phyloP scores from a whole-genome alignment of 2,888 invertebrate genomes.

The Rhamphomyia laevipes region DNA sequence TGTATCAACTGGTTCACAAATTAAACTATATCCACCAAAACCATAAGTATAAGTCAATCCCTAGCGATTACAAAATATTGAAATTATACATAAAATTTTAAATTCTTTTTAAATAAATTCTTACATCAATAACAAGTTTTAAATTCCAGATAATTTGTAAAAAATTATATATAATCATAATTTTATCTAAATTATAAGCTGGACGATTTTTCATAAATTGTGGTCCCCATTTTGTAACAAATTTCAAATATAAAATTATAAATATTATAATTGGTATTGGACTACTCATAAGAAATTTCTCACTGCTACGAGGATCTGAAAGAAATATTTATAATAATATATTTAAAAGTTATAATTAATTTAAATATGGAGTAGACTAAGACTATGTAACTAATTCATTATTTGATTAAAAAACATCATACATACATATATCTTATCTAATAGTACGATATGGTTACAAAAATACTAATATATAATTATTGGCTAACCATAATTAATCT shows the following conservation, averaged over 20 bases:
- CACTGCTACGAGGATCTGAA: slow-evolving; percentile 3
- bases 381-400: no score
- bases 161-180: slow-evolving; percentile 53
- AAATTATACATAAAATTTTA: no score
- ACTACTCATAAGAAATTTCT: slow-evolving; percentile 38
- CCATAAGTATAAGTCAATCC: slow-evolving; percentile 37
- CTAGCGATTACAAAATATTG: slow-evolving; percentile 23
- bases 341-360: no score
- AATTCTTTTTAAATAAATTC: no score
- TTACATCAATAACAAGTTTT: slow-evolving; percentile 44
- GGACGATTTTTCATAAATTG: slow-evolving; percentile 50
- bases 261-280: slow-evolving; percentile 49
- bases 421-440: no score
- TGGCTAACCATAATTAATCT: no score
- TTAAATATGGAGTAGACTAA: no score
- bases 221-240: slow-evolving; percentile 57
- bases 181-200: slow-evolving; percentile 48
- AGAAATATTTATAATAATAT: neutral
- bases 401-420: no score
- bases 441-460: no score
- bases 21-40: slow-evolving; percentile 7
- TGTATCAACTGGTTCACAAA: slow-evolving; percentile 10
- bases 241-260: slow-evolving; percentile 48
- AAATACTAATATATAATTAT: no score
- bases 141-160: slow-evolving; percentile 48